Evolutionary conservation across 2,113 vertebrate genomes (phyloP).

Genomic region (Chiloscyllium plagiosum): DNA sequence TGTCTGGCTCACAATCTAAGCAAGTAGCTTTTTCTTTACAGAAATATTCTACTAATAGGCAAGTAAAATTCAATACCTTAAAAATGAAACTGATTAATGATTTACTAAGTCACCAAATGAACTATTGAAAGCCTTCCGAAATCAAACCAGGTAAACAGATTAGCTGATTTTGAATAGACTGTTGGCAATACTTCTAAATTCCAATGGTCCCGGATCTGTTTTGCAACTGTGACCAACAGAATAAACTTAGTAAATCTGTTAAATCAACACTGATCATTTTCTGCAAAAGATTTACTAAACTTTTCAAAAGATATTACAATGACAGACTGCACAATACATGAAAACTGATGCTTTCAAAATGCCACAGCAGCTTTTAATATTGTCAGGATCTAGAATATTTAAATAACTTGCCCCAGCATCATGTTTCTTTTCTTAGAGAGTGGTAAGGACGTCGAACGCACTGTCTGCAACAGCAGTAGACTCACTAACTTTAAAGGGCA

Average conservation of each 20-base stretch:
- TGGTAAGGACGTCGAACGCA: too few relatives aligned
- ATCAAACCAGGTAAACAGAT: not conserved
- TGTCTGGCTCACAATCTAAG: not conserved
- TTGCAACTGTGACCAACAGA: not conserved
- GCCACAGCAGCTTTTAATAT: not conserved
- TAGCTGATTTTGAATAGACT: not conserved
- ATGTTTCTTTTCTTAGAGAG: not conserved
- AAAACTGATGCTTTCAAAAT: not conserved
- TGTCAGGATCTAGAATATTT: not conserved
- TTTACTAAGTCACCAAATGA: slow-evolving; percentile 6
- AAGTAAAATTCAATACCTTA: not conserved
- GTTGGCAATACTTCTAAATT: not conserved
- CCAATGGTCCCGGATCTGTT: not conserved
- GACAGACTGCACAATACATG: not conserved
- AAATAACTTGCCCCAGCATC: not conserved
- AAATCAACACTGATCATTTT: not conserved
- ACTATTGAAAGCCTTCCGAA: not conserved
- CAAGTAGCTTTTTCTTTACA: not conserved
- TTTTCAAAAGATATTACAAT: not conserved
- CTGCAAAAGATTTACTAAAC: not conserved
- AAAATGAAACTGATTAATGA: not conserved
- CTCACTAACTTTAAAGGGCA: too few relatives aligned
- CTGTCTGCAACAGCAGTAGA: too few relatives aligned
- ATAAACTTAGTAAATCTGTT: not conserved
- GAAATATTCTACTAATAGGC: not conserved